Conservation (phyloP, 2,113 vertebrate genomes). For the Romanogobio albipinnatus region DNA sequence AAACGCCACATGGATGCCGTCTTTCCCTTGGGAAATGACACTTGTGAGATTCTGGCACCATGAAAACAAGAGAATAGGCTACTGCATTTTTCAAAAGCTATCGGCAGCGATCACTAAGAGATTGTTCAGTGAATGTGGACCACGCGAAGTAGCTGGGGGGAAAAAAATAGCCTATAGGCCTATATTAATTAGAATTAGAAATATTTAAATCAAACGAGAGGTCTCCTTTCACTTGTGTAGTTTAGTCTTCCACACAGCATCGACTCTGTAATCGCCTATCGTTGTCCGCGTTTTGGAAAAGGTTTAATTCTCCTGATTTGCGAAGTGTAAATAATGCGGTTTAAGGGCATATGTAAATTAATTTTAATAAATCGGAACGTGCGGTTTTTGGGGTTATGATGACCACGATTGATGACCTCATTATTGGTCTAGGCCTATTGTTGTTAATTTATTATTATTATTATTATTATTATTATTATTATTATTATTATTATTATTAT, state of each 20-base stretch:
- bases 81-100: not conserved
- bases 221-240: not conserved
- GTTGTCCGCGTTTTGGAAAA: not conserved
- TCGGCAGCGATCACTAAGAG: not conserved
- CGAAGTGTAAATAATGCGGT: not conserved
- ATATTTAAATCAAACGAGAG: no score
- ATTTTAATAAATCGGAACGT: constrained; percentile 20
- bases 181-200: not conserved
- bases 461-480: not conserved
- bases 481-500: not conserved
- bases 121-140: not conserved
- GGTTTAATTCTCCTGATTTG: not conserved
- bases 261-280: not conserved
- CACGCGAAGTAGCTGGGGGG: no score
- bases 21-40: constrained; percentile 4
- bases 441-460: not conserved
- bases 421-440: not conserved
- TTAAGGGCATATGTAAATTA: not conserved
- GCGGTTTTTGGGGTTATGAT: constrained; percentile 8
- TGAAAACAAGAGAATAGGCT: not conserved
- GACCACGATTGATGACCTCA: not conserved
- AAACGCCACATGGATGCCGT: not conserved
- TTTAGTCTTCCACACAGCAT: not conserved
- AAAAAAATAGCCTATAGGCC: no score
- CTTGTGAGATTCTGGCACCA: not conserved